Evolutionary conservation across 2,797 vertebrate species (phyloP).

Genomic region (Eutrigla gurnardus): DNA sequence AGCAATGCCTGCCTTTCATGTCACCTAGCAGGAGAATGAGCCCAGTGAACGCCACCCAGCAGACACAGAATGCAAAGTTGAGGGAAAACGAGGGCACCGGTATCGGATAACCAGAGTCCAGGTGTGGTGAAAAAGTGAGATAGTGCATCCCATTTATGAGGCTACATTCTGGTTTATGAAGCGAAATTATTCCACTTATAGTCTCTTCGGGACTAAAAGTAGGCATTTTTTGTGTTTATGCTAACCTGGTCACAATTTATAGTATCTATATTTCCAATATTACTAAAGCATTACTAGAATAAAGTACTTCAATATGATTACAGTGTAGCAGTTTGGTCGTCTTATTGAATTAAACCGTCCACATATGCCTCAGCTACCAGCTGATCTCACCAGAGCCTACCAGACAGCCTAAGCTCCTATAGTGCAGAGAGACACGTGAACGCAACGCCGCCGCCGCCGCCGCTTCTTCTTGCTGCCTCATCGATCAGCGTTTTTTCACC

Average conservation of each 20-base stretch:
- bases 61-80: not conserved
- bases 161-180: not conserved
- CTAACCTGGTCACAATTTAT: slow-evolving; percentile 28
- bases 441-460: slow-evolving; percentile 14
- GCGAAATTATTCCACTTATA: too few relatives aligned
- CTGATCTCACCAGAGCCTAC: slow-evolving; percentile 58
- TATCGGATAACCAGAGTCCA: not conserved
- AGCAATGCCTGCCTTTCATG: not conserved
- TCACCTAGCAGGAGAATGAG: not conserved
- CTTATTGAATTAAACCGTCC: slow-evolving; percentile 45
- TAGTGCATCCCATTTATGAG: not conserved
- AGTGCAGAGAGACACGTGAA: slow-evolving; percentile 30
- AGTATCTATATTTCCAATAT: slow-evolving; percentile 11
- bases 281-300: not conserved
- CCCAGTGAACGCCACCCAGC: not conserved
- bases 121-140: not conserved
- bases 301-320: slow-evolving; percentile 7
- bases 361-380: slow-evolving; percentile 43
- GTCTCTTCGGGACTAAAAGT: not conserved
- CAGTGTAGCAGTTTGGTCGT: slow-evolving; percentile 3
- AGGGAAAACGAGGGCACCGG: not conserved
- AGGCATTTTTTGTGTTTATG: slow-evolving; percentile 28
- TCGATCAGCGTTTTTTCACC: slow-evolving; percentile 48
- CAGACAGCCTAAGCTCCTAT: slow-evolving; percentile 42
- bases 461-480: not conserved